phyloP scores from a whole-genome alignment of 2,888 invertebrate genomes.

The Adela reaumurella region DNA sequence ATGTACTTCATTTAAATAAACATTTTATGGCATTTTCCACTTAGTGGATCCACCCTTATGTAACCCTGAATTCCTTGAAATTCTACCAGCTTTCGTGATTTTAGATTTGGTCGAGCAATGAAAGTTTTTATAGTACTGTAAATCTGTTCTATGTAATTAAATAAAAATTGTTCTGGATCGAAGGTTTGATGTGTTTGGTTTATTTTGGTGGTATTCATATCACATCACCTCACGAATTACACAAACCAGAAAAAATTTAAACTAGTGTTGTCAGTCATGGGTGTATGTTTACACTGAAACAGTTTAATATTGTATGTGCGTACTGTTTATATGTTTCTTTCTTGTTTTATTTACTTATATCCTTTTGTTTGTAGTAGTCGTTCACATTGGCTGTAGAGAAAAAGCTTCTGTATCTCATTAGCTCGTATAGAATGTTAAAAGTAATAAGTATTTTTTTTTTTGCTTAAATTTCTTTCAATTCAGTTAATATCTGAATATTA shows the following conservation, averaged over 20 bases:
- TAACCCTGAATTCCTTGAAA: no score
- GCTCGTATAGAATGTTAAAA: neutral
- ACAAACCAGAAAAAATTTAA: neutral
- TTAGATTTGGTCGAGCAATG: no score
- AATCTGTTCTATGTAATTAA: slow-evolving; percentile 2
- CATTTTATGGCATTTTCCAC: no score
- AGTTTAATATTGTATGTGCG: neutral
- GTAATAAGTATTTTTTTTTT: neutral
- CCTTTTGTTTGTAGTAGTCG: slow-evolving; percentile 3
- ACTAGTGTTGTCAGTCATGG: neutral
- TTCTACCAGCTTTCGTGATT: no score
- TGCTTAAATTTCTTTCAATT: neutral
- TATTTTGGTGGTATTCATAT: neutral
- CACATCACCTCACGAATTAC: neutral
- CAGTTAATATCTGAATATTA: no score
- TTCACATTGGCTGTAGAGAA: neutral
- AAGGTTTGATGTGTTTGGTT: slow-evolving; percentile 4
- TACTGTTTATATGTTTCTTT: slow-evolving; percentile 3
- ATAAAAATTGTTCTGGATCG: slow-evolving; percentile 49
- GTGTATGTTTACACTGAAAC: neutral
- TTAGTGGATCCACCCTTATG: no score
- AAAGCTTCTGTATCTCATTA: neutral
- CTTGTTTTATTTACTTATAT: slow-evolving; percentile 2
- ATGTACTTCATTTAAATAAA: no score
- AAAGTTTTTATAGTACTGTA: no score